Conservation (phyloP, 2,113 vertebrate genomes). For the Callospermophilus lateralis region DNA sequence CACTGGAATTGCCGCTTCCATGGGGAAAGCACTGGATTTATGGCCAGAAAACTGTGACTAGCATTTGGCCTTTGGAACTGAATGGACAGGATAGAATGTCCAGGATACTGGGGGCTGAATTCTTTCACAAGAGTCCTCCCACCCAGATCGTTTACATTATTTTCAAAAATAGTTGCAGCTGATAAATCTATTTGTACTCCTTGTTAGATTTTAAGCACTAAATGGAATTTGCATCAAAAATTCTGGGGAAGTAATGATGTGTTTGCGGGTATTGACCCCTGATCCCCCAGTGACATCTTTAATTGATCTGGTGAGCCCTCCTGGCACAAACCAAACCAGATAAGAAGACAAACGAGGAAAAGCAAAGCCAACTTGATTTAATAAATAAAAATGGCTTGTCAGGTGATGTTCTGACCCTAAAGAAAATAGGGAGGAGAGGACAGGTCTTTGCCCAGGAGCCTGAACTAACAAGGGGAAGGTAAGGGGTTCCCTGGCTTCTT, state of each 20-base stretch:
- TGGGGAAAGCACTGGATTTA: not conserved
- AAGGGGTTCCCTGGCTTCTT: too few relatives aligned
- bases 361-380: not conserved
- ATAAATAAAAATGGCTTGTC: not conserved
- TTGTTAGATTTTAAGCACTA: too few relatives aligned
- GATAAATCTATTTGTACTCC: not conserved
- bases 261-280: too few relatives aligned
- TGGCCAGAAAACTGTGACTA: not conserved
- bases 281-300: not conserved
- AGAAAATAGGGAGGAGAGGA: not conserved
- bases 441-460: not conserved
- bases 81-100: not conserved
- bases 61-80: not conserved
- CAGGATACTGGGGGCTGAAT: not conserved
- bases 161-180: not conserved
- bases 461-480: not conserved
- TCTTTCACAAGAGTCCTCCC: not conserved
- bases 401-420: not conserved
- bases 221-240: not conserved
- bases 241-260: rapidly evolving
- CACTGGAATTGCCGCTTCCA: not conserved
- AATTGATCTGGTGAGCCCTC: not conserved
- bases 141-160: not conserved
- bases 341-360: not conserved
- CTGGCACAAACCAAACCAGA: not conserved